Evolutionary conservation across 1,140 invertebrate species (phyloP), one percentile per base, ranked within the genome.

Genomic region (Lepidurus packardi): DNA sequence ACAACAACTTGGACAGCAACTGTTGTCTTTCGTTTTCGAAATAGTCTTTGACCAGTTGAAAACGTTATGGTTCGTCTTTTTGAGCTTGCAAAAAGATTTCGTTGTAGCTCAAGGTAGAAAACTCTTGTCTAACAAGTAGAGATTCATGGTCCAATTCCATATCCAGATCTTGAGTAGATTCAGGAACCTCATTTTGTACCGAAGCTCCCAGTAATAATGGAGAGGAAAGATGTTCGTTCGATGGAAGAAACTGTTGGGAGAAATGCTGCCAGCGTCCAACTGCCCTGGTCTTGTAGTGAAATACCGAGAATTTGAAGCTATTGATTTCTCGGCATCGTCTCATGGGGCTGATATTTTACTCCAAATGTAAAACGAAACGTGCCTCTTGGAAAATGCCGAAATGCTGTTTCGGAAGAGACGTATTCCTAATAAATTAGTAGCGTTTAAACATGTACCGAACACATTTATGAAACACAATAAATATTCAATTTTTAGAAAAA

Each of bases 81-180:
- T 65, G 53, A 21, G 53, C 53, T 65, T n/a, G 53, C 13, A 65
- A 65, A 65, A n/a, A 65, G 53, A 65, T 9, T 65, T 65, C 53
- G 13, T 65, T 65, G 13, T 65, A 65, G 16, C 0, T 65, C 53
- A 65, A 3, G 16, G 53, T 65, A 5, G 53, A 5, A 16, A 11
- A 65, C n/a, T 65, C 13, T 65, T 65, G 16, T 16, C 53, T 13
- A 5, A 65, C 16, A 65, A 65, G 53, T n/a, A 65, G 53, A 21
- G 53, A 21, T 65, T 65, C 53, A n/a, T n/a, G 8, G 3, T 65
- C 53, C 53, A 65, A 21, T 6, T 0, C 13, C 10, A 65, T 65
- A 21, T 65, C 53, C 53, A 65, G 16, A 7, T 65, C 13, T 65
- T 7, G 53, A 4, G 13, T 65, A 16, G 53, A 3, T 65, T 65